phyloP scores from a whole-genome alignment of 2,113 vertebrate genomes.

The Rafetus swinhoei region DNA sequence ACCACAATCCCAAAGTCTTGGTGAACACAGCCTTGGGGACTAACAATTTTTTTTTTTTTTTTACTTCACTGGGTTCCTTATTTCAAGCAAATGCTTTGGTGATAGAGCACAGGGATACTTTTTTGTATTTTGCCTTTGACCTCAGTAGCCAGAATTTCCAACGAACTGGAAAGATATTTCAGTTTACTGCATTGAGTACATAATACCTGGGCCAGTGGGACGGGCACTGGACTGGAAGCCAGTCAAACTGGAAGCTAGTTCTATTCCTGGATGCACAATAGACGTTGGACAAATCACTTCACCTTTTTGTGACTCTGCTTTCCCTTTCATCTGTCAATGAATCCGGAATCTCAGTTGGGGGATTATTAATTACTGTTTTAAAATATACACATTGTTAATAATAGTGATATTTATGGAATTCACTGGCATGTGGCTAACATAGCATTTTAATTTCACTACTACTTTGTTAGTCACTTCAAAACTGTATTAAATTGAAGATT shows the following conservation, averaged over 20 bases:
- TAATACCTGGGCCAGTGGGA: not conserved
- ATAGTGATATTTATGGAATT: not conserved
- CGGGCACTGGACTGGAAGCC: not conserved
- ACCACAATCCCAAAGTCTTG: not conserved
- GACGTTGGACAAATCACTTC: not conserved
- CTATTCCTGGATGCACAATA: not conserved
- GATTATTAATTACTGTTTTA: not conserved
- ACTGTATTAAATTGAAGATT: not conserved
- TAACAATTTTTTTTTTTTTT: not conserved
- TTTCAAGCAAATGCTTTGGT: not conserved
- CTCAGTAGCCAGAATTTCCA: not conserved
- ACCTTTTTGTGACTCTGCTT: not conserved
- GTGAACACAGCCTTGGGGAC: not conserved
- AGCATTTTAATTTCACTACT: not conserved
- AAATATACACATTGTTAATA: not conserved
- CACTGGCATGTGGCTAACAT: fast-evolving
- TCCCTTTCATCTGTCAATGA: not conserved
- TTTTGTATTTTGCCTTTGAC: not conserved
- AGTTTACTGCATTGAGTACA: not conserved
- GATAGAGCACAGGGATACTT: not conserved
- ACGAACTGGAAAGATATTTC: not conserved
- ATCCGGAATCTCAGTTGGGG: not conserved
- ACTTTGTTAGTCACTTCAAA: not conserved
- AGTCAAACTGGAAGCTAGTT: not conserved
- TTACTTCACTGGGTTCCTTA: not conserved